These are phyloP conservation scores for Azemiops feae DNA, from an alignment of 2,113 vertebrate genomes.

Conservation along the genomic window DNA sequence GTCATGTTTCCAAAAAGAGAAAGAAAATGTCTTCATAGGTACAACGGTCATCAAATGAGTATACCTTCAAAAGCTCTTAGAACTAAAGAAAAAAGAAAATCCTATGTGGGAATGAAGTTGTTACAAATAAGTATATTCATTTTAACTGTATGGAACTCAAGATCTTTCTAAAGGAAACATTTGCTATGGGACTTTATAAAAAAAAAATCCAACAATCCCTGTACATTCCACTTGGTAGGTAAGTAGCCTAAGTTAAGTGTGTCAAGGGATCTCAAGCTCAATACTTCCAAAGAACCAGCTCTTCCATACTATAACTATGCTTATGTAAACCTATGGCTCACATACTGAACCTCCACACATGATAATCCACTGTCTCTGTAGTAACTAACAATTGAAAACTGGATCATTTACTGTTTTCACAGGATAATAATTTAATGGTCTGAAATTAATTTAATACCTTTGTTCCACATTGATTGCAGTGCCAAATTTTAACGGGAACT, in stretches of 20 bases:
- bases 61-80: not conserved
- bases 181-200: not conserved
- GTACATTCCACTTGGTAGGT: not conserved
- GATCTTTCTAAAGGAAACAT: not conserved
- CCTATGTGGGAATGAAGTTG: not conserved
- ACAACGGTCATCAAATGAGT: not conserved
- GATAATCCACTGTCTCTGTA: not conserved
- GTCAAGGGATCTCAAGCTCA: not conserved
- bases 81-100: not conserved
- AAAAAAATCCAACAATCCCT: not conserved
- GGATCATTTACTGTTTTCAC: not conserved
- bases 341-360: not conserved
- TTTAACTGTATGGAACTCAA: not conserved
- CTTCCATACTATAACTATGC: not conserved
- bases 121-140: not conserved
- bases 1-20: not conserved
- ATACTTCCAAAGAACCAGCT: not conserved
- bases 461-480: not conserved
- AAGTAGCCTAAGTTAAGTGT: not conserved
- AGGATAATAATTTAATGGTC: not conserved
- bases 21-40: not conserved
- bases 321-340: not conserved
- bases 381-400: not conserved
- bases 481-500: not conserved
- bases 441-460: not conserved